phyloP scores from a whole-genome alignment of 2,888 invertebrate species.

The Drosophila emarginata region DNA sequence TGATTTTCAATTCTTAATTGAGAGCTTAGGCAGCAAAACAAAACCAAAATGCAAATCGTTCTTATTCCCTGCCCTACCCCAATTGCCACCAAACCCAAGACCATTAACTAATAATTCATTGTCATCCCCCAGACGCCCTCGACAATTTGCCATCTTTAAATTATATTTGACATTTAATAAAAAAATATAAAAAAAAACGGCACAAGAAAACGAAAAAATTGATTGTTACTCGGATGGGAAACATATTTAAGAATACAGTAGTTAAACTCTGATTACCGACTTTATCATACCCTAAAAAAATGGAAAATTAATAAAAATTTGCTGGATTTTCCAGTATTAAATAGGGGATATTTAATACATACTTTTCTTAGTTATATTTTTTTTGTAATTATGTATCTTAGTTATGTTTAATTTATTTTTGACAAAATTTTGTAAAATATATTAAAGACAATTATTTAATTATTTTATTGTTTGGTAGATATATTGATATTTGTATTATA shows the following conservation, averaged over 20 bases:
- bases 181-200: neutral
- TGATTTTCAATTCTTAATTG: constrained; percentile 24
- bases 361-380: too few species aligned
- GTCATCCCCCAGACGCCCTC: constrained; percentile 23
- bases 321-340: too few species aligned
- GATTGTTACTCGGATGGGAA: constrained; percentile 33
- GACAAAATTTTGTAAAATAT: too few species aligned
- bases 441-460: too few species aligned
- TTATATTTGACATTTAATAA: constrained; percentile 60
- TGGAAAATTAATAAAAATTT: too few species aligned
- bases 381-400: too few species aligned
- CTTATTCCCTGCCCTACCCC: constrained; percentile 25
- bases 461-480: too few species aligned
- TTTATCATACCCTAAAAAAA: neutral
- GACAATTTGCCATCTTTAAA: constrained; percentile 57
- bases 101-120: constrained; percentile 34
- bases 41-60: constrained; percentile 42
- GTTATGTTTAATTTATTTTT: too few species aligned
- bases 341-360: too few species aligned
- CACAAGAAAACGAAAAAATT: constrained; percentile 29
- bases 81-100: constrained; percentile 19
- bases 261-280: neutral
- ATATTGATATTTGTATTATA: too few species aligned
- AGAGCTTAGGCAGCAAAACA: too few species aligned
- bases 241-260: neutral